Conservation (phyloP, 2,888 invertebrate genomes). For the Drosophila buzzatii region DNA sequence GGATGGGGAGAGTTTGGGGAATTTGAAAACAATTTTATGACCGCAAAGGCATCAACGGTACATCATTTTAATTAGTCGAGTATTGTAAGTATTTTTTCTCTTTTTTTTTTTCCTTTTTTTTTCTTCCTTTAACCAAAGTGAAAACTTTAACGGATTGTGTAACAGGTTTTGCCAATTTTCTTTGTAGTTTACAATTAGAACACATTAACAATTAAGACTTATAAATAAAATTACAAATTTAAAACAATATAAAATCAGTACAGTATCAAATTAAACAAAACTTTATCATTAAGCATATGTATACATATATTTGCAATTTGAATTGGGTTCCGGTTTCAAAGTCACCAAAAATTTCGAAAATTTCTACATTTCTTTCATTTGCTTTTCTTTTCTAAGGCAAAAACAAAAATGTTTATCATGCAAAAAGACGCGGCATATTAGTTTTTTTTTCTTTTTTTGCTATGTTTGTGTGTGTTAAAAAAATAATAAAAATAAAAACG, state of each 20-base stretch:
- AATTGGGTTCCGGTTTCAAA: constrained; percentile 62
- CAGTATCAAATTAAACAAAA: constrained; percentile 76
- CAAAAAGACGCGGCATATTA: constrained; percentile 43
- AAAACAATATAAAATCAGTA: constrained; percentile 81
- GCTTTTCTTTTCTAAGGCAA: constrained; percentile 12
- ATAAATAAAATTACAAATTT: constrained; percentile 73
- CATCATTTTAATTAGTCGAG: constrained; percentile 34
- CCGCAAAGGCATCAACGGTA: constrained; percentile 56
- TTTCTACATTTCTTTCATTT: constrained; percentile 6
- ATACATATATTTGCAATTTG: constrained; percentile 77
- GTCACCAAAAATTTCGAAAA: constrained; percentile 67
- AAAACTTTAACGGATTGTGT: constrained; percentile 68
- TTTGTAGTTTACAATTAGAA: constrained; percentile 76
- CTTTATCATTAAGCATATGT: constrained; percentile 64
- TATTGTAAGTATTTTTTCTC: constrained; percentile 19
- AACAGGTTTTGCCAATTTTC: constrained; percentile 72
- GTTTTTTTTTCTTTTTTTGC: constrained; percentile 36
- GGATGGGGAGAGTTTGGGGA: background rate
- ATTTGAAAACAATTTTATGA: constrained; percentile 20
- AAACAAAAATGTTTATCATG: constrained; percentile 39
- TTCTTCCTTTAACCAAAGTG: constrained; percentile 37
- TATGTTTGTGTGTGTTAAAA: constrained; percentile 70
- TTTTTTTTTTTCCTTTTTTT: constrained; percentile 4
- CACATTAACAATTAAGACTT: constrained; percentile 79
- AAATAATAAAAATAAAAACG: constrained; percentile 24